A percentile compares a stretch with the other conserved stretches of the same genome.
Conservation (phyloP, 2,113 vertebrate species). For the Halichoerus grypus region DNA sequence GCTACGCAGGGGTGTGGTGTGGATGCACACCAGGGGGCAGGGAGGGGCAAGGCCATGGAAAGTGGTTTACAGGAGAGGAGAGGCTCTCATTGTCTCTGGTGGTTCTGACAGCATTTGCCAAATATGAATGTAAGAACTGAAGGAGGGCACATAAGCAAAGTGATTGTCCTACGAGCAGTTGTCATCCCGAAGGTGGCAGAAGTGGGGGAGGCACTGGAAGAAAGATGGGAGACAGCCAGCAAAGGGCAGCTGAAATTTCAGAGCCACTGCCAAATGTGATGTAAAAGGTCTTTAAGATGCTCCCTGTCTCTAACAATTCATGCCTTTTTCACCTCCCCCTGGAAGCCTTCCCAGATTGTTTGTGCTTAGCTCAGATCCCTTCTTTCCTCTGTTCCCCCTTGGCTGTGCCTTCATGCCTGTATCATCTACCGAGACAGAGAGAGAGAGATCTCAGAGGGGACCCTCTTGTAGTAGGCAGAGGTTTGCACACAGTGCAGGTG, state of each 20-base stretch:
- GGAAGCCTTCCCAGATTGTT: neutral
- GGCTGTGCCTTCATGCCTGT: neutral
- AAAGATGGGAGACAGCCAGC: neutral
- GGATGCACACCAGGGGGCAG: rapidly evolving
- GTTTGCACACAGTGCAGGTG: neutral
- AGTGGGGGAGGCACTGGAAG: neutral
- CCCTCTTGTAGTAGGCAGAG: neutral
- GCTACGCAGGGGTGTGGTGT: rapidly evolving
- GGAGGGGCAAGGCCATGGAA: neutral
- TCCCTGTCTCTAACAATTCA: neutral
- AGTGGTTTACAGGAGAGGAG: neutral
- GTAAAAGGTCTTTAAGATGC: neutral
- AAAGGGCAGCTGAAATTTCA: neutral
- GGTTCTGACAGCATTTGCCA: neutral
- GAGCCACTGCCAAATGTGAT: neutral
- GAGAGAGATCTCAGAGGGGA: neutral
- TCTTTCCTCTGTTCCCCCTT: neutral
- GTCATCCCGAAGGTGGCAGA: neutral
- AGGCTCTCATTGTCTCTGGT: neutral
- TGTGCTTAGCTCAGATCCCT: neutral
- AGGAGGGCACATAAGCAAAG: neutral
- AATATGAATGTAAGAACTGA: neutral
- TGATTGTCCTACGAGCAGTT: neutral
- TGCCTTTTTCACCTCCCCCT: neutral
- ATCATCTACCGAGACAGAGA: neutral